phyloP scores from a whole-genome alignment of 2,888 invertebrate genomes.

The Ophonus ardosiacus region DNA sequence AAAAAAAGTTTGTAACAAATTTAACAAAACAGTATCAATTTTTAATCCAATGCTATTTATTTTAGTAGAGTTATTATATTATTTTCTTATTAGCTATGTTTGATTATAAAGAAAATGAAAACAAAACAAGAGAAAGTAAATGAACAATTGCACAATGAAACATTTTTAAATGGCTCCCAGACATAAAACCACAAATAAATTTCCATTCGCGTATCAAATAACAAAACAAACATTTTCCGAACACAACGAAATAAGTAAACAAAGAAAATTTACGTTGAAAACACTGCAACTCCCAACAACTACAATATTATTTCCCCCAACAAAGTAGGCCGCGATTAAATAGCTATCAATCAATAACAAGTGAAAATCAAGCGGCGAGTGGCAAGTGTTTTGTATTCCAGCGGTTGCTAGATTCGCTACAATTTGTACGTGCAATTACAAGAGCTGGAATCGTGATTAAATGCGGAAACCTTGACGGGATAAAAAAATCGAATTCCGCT shows the following conservation, averaged over 20 bases:
- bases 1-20: too few species aligned
- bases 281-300: constrained; percentile 6
- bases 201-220: constrained; percentile 28
- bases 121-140: constrained; percentile 35
- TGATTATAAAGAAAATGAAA: constrained; percentile 12
- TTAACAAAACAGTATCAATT: too few species aligned
- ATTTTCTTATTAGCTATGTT: constrained; percentile 12
- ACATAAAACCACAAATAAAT: constrained; percentile 37
- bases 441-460: constrained; percentile 53
- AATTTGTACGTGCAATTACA: constrained; percentile 60
- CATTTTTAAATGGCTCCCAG: constrained; percentile 25
- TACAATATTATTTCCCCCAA: constrained; percentile 33
- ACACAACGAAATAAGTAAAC: constrained; percentile 8
- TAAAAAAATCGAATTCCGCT: constrained; percentile 61
- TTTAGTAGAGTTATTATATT: neutral
- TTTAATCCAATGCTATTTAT: neutral
- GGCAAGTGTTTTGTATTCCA: constrained; percentile 45
- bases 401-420: constrained; percentile 53
- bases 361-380: constrained; percentile 41
- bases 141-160: constrained; percentile 33
- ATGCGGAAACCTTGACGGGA: constrained; percentile 61
- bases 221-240: constrained; percentile 30
- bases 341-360: constrained; percentile 55
- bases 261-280: constrained; percentile 39
- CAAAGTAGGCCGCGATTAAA: constrained; percentile 44